Evolutionary conservation across 2,888 invertebrate genomes (phyloP).

Genomic region (Melanostoma mellinum): DNA sequence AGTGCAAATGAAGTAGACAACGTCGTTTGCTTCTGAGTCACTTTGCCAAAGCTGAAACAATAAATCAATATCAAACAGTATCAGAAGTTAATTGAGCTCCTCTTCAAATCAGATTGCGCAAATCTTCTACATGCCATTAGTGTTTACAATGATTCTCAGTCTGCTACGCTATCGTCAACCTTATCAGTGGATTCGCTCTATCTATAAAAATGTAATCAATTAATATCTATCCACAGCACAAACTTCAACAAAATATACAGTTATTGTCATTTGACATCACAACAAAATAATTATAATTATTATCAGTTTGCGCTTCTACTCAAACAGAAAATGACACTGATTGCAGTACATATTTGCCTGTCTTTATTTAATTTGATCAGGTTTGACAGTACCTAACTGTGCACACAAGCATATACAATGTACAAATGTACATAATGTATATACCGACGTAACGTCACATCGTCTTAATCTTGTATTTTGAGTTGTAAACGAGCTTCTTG

Average conservation of each 20-base stretch:
- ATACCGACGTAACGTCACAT: no score
- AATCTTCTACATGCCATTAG: neutral
- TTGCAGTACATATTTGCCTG: no score
- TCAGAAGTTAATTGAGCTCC: no score
- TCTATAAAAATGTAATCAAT: constrained; percentile 26
- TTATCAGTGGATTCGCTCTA: constrained; percentile 5
- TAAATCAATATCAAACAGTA: no score
- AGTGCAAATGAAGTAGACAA: neutral
- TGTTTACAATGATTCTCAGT: neutral
- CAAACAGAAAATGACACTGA: no score
- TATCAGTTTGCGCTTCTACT: no score
- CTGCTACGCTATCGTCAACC: neutral
- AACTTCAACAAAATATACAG: constrained; percentile 1
- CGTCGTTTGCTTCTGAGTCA: no score
- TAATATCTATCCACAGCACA: constrained; percentile 1
- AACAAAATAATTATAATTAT: neutral
- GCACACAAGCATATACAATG: no score
- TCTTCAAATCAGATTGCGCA: constrained; percentile 4
- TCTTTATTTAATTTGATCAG: no score
- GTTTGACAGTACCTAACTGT: no score
- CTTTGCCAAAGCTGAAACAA: no score
- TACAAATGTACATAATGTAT: no score
- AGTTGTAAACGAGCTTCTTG: constrained; percentile 17
- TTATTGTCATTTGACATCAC: neutral
- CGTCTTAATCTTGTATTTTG: constrained; percentile 7